Evolutionary conservation across 2,888 invertebrate genomes (phyloP), one percentile per base, ranked within the genome.

Genomic region (Nomada flava): DNA sequence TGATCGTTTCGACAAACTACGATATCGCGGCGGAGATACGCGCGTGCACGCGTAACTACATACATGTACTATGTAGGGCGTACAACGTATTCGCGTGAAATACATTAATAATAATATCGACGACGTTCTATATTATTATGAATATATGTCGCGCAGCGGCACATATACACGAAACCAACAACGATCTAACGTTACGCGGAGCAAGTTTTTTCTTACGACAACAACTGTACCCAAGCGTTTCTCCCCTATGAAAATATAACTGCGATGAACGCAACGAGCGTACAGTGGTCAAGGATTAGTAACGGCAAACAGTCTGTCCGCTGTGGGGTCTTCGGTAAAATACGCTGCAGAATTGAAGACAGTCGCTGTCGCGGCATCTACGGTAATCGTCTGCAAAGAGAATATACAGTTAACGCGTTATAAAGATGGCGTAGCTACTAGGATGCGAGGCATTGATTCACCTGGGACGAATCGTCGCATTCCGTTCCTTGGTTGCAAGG

Each of bases 231-330:
- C 69, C 65, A 64, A 74, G 29, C 73, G 65, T 84, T 76, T 81
- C 65, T 73, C 20, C 64, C 76, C 63, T 42, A 59, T 23, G 53
- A 67, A 77, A 80, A 47, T 80, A 69, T 92, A 91, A 84, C 91
- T 92, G 92, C 91, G 92, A 92, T 93, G 92, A 92, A 92, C 90
- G 91, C 88, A 87, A 82, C 82, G 82, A 92, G 93, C 93, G 89
- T 92, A 92, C 93, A 93, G 85, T 90, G 88, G 92, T 93, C 93
- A 93, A 92, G 93, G 92, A 89, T 93, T 93, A 79, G 93, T 91
- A 57, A 94, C 92, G 84, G 91, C 91, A 85, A 93, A 93, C 20
- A 93, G 89, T 76, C 92, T 92, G 90, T 93, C 93, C 75, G 93
- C 91, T 23, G 91, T 91, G 64, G 93, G 92, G 90, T 93, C 93